Evolutionary conservation across 2,888 invertebrate species (phyloP).

Genomic region (Lutraria lutraria): DNA sequence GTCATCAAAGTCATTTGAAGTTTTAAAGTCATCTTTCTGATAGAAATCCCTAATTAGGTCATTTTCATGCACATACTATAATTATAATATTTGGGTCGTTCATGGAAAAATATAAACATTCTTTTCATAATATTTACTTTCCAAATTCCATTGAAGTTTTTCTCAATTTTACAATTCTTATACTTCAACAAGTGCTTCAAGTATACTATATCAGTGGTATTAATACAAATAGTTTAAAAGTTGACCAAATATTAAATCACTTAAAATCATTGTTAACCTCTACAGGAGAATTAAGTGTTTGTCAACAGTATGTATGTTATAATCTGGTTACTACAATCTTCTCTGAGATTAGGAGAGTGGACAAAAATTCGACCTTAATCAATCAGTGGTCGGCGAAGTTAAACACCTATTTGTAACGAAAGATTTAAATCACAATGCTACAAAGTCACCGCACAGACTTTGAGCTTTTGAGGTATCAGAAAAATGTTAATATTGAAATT

Average conservation of each 20-base stretch:
- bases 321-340: background rate
- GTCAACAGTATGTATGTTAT: background rate
- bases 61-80: no score
- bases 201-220: background rate
- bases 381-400: conserved; percentile 24
- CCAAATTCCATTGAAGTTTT: no score
- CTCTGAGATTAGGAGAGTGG: conserved; percentile 34
- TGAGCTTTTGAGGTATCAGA: background rate
- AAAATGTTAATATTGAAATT: conserved; percentile 26
- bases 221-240: background rate
- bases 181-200: background rate
- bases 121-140: no score
- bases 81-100: no score
- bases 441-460: conserved; percentile 1
- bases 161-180: background rate
- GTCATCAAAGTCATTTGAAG: no score
- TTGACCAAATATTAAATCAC: conserved; percentile 37
- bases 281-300: conserved; percentile 23
- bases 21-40: no score
- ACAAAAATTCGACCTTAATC: conserved; percentile 25
- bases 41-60: no score
- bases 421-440: background rate
- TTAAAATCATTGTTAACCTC: conserved; percentile 38
- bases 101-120: no score
- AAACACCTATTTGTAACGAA: conserved; percentile 21